Base-by-base conservation (phyloP, 2,888 invertebrate genomes). In the Philonicus albiceps region DNA sequence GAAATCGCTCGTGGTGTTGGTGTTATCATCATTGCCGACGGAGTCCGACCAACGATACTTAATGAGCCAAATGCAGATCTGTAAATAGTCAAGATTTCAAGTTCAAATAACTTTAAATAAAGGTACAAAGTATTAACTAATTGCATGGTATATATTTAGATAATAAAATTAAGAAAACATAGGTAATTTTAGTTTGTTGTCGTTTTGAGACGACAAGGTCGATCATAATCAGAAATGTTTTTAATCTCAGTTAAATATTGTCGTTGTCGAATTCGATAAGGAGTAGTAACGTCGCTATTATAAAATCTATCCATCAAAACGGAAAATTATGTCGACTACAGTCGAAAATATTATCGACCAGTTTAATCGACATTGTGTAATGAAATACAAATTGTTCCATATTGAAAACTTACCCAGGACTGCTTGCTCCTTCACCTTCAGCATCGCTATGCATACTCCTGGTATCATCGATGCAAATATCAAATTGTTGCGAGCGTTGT, bases 1-100 rank as follows among this genome's bases (percentile, higher is more conserved):
- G 89, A 89, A 34, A 89, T 89, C 27, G 89, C 88, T 86, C 88
- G 78, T 34, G 89, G 88, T 78, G 89, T 89, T 85, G 89, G 89
- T 43, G 89, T 88, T 85, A 89, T 88, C 88, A 89, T 88, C 87
- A 88, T 87, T 34, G 88, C 87, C 27, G 89, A 89, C 22, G 89
- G 87, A 3, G 89, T 88, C 30, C 88, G 87, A 16, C 88, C 89
- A 49, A 88, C 88, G 27, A 88, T 88, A 73, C 88, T 88, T 55
- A 89, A 86, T 31, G 89, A 88, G 64, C 89, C 88, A 86, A 88
- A 89, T 16, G 88, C 89, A 31, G 89, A 89, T 76, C 89, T 88
- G 72, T 16, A 80, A 75, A 53, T 49, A 64, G 55, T 72, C 16
- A 40, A 76, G 49, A 80, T 80, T 49, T 49, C 27, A 53, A 16